phyloP scores from a whole-genome alignment of 2,888 invertebrate species.

The Drosophila merina region DNA sequence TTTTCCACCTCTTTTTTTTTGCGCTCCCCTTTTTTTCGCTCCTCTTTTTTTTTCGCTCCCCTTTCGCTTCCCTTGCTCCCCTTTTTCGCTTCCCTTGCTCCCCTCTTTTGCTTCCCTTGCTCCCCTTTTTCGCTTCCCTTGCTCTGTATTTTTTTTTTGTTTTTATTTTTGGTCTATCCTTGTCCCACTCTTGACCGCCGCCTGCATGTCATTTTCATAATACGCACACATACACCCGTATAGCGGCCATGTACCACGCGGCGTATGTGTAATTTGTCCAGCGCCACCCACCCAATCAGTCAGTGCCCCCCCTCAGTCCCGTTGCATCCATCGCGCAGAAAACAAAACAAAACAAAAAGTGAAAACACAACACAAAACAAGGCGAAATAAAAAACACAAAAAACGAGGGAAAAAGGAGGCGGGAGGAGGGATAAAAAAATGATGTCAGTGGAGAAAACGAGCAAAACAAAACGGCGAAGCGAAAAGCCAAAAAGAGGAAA shows the following conservation, averaged over 20 bases:
- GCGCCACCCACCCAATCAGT: constrained; percentile 21
- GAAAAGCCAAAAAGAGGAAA: constrained; percentile 41
- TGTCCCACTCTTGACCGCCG: constrained; percentile 1
- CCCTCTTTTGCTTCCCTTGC: too few relatives aligned
- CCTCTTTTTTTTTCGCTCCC: not conserved
- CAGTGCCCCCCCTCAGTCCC: constrained; percentile 2
- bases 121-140: not conserved
- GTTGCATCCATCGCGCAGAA: constrained; percentile 38
- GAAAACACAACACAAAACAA: constrained; percentile 66
- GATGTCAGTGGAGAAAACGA: constrained; percentile 79
- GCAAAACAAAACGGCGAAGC: constrained; percentile 63
- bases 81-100: not conserved
- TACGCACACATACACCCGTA: constrained; percentile 32
- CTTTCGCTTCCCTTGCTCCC: not conserved
- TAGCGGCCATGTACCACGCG: constrained; percentile 38
- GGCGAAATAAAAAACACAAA: constrained; percentile 15
- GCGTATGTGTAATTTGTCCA: constrained; percentile 64
- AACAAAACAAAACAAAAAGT: constrained; percentile 77
- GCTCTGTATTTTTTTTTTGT: not conserved
- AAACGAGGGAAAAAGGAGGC: not conserved
- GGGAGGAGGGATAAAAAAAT: constrained; percentile 56
- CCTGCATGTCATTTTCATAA: constrained; percentile 51
- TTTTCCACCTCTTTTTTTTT: not conserved
- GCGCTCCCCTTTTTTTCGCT: not conserved
- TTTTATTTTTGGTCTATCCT: not conserved